Evolutionary conservation across 2,113 vertebrate species (phyloP), one percentile per base, ranked within the genome.

Genomic region (Actenoides hombroni): DNA sequence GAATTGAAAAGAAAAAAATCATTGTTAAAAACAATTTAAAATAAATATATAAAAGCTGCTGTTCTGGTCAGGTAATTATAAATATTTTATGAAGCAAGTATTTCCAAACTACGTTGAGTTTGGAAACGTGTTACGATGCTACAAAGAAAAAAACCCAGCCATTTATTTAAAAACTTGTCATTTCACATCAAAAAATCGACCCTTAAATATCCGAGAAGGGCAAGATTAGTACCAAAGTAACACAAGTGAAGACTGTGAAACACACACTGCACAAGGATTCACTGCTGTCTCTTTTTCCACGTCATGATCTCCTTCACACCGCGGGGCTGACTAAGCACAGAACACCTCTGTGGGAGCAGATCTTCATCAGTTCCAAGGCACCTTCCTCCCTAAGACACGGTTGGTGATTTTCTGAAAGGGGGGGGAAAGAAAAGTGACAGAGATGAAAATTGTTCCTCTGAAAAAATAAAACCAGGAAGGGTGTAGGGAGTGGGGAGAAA

Each of bases 401-500:
- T 94, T 98, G 96, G 98, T 97, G 96, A 98, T 97, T 93, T 97
- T 98, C 98, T 98, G 98, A 21, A 56, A 33, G 51, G 37, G 37
- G 37, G 37, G 75, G 10, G 49, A 25, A 92, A 75, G 95, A 95
- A 92, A 35, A 63, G 77, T 0, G 2, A 84, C 23, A 93, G n/a
- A 76, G 13, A 5, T n/a, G 11, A 83, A 26, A 5, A 9, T 26
- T 2, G n/a, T 13, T 19, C 37, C 19, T 64, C 18, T 29, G 51
- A 35, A 11, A 25, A 15, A 31, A 3, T 0, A 5, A 11, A 63
- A 54, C 5, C 1, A 1, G 11, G 11, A 18, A 71, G 40, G 5
- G 21, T 9, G 33, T 35, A 60, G 25, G 12, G 11, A 29, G 23
- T 4, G 7, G 9, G 44, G 46, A 28, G 33, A 51, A 4, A n/a